Evolutionary conservation across 1,140 invertebrate species (phyloP), one percentile per base, ranked within the genome.

Genomic region (Leptopilina clavipes): DNA sequence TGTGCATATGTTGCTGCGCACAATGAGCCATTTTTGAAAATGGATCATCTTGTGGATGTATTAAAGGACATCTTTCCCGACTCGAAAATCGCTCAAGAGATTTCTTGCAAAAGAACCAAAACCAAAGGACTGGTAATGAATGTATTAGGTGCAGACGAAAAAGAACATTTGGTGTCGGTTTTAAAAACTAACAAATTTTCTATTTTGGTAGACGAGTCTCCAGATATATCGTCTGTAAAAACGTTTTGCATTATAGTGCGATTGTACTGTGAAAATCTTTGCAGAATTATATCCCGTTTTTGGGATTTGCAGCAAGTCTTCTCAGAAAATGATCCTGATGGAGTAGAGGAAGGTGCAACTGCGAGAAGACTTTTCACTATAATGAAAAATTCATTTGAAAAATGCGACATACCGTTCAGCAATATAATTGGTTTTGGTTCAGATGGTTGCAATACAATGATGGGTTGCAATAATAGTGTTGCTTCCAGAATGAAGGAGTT

Each of bases 361-460:
- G 81, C 72, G 44, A 74, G 71, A 70, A 71, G 74, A 48, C 54
- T 83, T 14, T 83, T 77, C 70, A 10, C 75, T 12, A 70, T 59
- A 43, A 70, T 84, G 3, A 76, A 74, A 11, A 72, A 48, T 25
- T 73, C 75, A 11, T 84, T 90, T 45, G n/a, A 83, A 45, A 72
- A 81, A 10, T 18, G 76, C 19, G 71, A 81, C 6, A 83, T 90
- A 18, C 83, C 86, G 10, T 71, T 84, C 12, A 71, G 82, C 10
- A 89, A 90, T 82, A 74, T 89, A 1, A 85, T 88, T 73, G 86
- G 87, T 8, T 90, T 89, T 79, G 88, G 72, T 37, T 86, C 83
- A 3, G 89, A 90, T 81, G 86, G 86, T 0, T 85, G 84, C 56
- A 89, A 85, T 76, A 80, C 79, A 1, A 89, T 88, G 89, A 86